A percentile compares a stretch with the other conserved stretches of the same genome.
phyloP scores from a whole-genome alignment of 1,140 invertebrate species.

The Lasioglossum baleicum region DNA sequence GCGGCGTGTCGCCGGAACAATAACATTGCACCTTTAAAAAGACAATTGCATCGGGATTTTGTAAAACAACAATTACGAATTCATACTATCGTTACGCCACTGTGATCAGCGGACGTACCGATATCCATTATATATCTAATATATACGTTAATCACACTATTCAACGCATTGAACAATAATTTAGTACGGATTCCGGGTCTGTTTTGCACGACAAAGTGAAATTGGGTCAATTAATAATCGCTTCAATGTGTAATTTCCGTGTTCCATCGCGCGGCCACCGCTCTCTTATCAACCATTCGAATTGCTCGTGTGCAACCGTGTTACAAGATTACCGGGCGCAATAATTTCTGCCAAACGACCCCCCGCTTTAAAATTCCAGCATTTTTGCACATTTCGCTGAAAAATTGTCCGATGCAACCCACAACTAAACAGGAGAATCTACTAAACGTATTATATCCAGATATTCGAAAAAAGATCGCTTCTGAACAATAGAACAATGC shows the following conservation, averaged over 20 bases:
- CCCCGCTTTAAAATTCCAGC: too few relatives aligned
- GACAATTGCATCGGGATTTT: not conserved
- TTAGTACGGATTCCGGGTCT: not conserved
- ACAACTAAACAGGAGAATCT: too few relatives aligned
- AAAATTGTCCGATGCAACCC: too few relatives aligned
- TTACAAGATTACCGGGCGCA: not conserved
- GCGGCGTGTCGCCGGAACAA: not conserved
- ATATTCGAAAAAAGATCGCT: too few relatives aligned
- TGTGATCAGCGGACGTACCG: too few relatives aligned
- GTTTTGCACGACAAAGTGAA: conserved; percentile 2
- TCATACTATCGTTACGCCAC: not conserved
- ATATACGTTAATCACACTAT: not conserved
- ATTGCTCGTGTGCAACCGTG: conserved; percentile 7
- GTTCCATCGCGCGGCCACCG: not conserved
- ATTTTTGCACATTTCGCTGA: too few relatives aligned
- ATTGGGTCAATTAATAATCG: conserved; percentile 25
- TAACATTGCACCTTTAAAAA: not conserved
- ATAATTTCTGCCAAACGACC: conserved; percentile 4
- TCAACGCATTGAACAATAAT: not conserved
- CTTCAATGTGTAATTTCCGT: conserved; percentile 16
- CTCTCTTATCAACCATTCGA: conserved; percentile 2
- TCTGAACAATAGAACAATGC: too few relatives aligned
- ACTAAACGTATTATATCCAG: too few relatives aligned
- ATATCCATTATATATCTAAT: not conserved
- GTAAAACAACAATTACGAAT: not conserved